Conservation (phyloP, 2,888 invertebrate species). For the Heliconius sara region DNA sequence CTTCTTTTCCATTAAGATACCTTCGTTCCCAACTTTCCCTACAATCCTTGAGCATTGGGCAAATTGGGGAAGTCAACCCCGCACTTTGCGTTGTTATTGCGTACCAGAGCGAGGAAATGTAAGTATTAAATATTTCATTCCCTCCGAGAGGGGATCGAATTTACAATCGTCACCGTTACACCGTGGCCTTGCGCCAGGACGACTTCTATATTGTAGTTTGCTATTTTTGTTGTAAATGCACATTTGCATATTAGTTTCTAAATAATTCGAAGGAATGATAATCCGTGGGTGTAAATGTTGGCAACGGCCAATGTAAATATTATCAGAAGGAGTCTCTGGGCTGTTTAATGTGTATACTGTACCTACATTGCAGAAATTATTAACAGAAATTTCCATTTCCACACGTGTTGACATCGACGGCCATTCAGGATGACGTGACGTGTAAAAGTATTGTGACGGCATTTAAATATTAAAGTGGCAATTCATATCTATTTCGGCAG, state of each 20-base stretch:
- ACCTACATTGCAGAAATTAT: constrained; percentile 29
- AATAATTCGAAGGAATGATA: constrained; percentile 36
- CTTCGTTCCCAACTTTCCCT: no score
- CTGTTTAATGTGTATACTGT: not conserved
- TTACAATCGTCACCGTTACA: no score
- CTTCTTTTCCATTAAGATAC: no score
- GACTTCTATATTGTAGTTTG: not conserved
- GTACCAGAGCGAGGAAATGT: no score
- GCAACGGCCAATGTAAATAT: constrained; percentile 43
- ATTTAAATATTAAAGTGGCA: constrained; percentile 52
- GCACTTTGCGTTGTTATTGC: no score
- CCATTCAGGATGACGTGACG: constrained; percentile 75
- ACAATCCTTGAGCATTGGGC: no score
- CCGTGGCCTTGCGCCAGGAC: no score
- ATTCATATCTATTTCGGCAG: constrained; percentile 55
- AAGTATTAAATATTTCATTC: no score
- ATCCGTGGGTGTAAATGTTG: constrained; percentile 36
- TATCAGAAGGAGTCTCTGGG: constrained; percentile 26
- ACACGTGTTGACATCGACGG: constrained; percentile 65
- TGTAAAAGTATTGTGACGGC: constrained; percentile 52
- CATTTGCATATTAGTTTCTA: constrained; percentile 27
- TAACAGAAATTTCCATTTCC: constrained; percentile 44
- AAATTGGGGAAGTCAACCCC: no score
- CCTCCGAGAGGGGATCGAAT: no score
- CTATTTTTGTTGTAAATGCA: constrained; percentile 2